phyloP scores from a whole-genome alignment of 2,113 vertebrate genomes.

The Catagonus wagneri region DNA sequence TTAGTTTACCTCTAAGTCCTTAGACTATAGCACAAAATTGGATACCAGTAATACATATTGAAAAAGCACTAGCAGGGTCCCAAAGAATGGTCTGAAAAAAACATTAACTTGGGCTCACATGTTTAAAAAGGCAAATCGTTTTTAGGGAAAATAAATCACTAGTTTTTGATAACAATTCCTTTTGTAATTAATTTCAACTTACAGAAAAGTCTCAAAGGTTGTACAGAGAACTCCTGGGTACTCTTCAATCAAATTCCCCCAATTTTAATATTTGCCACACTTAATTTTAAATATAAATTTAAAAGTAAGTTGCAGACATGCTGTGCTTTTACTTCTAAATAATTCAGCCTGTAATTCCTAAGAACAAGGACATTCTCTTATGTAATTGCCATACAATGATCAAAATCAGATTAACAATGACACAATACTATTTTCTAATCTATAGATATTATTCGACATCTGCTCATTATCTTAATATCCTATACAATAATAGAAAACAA shows the following conservation, averaged over 20 bases:
- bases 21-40: neutral
- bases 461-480: neutral
- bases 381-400: neutral
- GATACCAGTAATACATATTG: neutral
- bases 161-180: neutral
- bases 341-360: neutral
- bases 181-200: constrained; percentile 55
- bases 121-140: neutral
- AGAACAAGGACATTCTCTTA: constrained; percentile 23
- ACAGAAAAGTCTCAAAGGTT: constrained; percentile 32
- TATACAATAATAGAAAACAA: neutral
- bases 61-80: neutral
- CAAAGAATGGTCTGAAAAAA: neutral
- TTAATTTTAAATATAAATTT: neutral
- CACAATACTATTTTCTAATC: neutral
- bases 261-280: neutral
- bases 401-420: constrained; percentile 13
- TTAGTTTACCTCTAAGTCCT: neutral
- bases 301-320: neutral
- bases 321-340: neutral
- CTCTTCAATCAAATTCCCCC: neutral
- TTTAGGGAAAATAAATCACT: constrained; percentile 8
- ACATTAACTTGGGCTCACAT: neutral
- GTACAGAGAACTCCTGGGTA: neutral
- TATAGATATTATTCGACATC: neutral